phyloP scores from a whole-genome alignment of 2,888 invertebrate species.

The Erebia ligea region DNA sequence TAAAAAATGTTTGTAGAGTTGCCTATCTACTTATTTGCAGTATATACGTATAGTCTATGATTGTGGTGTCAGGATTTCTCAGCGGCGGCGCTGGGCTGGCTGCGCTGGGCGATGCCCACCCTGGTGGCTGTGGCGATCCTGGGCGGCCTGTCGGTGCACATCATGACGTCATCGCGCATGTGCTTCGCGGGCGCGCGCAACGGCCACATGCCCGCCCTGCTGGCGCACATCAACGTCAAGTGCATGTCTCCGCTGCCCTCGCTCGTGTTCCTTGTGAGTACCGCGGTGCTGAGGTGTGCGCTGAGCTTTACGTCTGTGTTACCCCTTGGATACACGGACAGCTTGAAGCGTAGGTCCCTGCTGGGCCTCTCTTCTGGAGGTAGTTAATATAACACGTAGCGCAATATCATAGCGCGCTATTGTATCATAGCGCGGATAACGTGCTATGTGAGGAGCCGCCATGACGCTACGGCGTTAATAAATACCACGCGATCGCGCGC shows the following conservation, averaged over 20 bases:
- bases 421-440: too few relatives aligned
- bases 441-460: too few relatives aligned
- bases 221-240: slow-evolving; percentile 90
- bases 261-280: slow-evolving; percentile 90
- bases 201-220: slow-evolving; percentile 92
- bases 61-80: slow-evolving; percentile 89
- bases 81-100: slow-evolving; percentile 87
- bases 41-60: too few relatives aligned
- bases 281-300: not conserved
- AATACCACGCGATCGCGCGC: too few relatives aligned
- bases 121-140: slow-evolving; percentile 96
- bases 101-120: slow-evolving; percentile 93
- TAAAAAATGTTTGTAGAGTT: too few relatives aligned
- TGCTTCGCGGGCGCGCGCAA: slow-evolving; percentile 95
- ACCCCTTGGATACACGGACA: too few relatives aligned
- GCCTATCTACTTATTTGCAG: too few relatives aligned
- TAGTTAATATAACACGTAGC: too few relatives aligned
- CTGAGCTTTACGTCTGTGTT: not conserved
- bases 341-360: too few relatives aligned
- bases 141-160: slow-evolving; percentile 96
- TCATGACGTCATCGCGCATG: slow-evolving; percentile 97
- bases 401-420: too few relatives aligned
- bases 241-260: slow-evolving; percentile 92
- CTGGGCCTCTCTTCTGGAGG: too few relatives aligned
- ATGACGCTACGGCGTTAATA: too few relatives aligned